Evolutionary conservation across 1,140 invertebrate genomes (phyloP).

Genomic region (Zaprionus kolodkinae): DNA sequence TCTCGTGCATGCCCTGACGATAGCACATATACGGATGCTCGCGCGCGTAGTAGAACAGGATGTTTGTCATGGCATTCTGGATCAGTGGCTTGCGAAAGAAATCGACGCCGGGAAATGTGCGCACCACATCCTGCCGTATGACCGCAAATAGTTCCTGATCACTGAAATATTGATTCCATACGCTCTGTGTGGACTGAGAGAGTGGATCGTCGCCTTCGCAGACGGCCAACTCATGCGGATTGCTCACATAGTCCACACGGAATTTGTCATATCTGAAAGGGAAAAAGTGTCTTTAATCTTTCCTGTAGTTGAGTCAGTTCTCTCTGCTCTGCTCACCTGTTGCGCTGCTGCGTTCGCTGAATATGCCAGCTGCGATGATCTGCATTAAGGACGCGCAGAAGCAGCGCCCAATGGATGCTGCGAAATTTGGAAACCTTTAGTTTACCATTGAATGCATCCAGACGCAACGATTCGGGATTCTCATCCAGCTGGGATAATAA

Average conservation of each 20-base stretch:
- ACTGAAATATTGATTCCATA: slow-evolving; percentile 93
- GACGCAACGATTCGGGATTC: slow-evolving; percentile 67
- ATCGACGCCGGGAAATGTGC: slow-evolving; percentile 91
- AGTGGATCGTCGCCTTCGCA: slow-evolving; percentile 74
- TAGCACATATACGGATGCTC: slow-evolving; percentile 90
- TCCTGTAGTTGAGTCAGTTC: too few species aligned
- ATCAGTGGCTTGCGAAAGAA: slow-evolving; percentile 90
- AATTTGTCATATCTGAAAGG: slow-evolving; percentile 73
- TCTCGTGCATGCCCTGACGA: slow-evolving; percentile 94
- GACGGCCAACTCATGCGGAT: slow-evolving; percentile 68
- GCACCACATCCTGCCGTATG: slow-evolving; percentile 91
- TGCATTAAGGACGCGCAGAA: slow-evolving; percentile 81
- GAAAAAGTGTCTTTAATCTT: not conserved
- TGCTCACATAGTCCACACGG: slow-evolving; percentile 73
- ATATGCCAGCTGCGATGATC: slow-evolving; percentile 77
- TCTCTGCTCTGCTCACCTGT: slow-evolving; percentile 30
- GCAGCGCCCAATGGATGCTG: slow-evolving; percentile 84
- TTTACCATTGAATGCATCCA: slow-evolving; percentile 82
- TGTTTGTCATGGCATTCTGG: slow-evolving; percentile 88
- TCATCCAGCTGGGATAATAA: slow-evolving; percentile 66
- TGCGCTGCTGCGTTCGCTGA: slow-evolving; percentile 71
- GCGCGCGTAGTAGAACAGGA: slow-evolving; percentile 89
- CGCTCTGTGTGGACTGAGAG: slow-evolving; percentile 86
- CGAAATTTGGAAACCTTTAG: slow-evolving; percentile 85
- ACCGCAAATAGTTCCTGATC: slow-evolving; percentile 90